Evolutionary conservation across 2,113 vertebrate genomes (phyloP).

Genomic region (Pteropus alecto): DNA sequence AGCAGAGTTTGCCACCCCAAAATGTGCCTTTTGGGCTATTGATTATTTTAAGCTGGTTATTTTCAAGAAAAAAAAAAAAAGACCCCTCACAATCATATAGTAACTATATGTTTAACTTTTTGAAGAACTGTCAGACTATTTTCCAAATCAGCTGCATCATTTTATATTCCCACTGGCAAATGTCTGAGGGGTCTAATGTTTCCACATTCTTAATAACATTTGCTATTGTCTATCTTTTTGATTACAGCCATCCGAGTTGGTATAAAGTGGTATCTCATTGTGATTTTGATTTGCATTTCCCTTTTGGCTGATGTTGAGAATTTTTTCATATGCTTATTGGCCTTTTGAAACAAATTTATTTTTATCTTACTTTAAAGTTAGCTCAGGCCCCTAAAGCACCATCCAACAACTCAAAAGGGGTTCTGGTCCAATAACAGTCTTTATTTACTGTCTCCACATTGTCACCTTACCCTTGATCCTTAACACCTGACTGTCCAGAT

Average conservation of each 20-base stretch:
- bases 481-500: not conserved
- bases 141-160: not conserved
- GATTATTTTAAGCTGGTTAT: not conserved
- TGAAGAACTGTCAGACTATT: not conserved
- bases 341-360: not conserved
- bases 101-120: not conserved
- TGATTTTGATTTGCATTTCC: not conserved
- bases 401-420: not conserved
- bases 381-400: not conserved
- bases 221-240: not conserved
- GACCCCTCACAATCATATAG: not conserved
- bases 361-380: not conserved
- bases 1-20: not conserved
- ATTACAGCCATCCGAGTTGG: not conserved
- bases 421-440: not conserved
- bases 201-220: not conserved
- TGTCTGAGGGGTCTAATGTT: not conserved
- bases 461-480: not conserved
- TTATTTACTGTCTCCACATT: not conserved
- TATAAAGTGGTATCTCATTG: not conserved
- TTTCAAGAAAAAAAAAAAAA: not conserved
- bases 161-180: not conserved
- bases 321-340: not conserved
- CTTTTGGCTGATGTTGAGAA: not conserved
- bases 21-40: not conserved